phyloP scores from a whole-genome alignment of 2,113 vertebrate species.

The Marcusenius ussheri region DNA sequence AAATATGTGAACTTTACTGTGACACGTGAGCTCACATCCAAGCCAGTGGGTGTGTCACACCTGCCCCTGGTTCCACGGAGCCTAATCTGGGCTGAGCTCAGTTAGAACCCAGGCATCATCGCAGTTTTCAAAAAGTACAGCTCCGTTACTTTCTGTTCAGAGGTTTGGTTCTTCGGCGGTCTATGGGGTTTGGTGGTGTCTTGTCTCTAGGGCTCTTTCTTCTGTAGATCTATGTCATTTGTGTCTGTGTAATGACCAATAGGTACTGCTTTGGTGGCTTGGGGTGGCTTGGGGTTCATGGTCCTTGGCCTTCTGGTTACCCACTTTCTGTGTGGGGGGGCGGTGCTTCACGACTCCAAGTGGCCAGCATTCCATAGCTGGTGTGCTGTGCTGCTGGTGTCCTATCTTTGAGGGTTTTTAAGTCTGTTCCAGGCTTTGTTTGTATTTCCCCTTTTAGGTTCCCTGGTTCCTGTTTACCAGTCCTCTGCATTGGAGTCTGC shows the following conservation, averaged over 20 bases:
- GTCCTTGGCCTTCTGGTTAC: not conserved
- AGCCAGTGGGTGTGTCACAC: not conserved
- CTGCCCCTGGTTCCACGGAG: not conserved
- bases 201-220: not conserved
- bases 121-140: not conserved
- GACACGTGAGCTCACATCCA: not conserved
- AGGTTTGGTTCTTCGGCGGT: not conserved
- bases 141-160: not conserved
- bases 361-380: not conserved
- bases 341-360: not conserved
- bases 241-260: not conserved
- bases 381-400: not conserved
- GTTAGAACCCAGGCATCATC: not conserved
- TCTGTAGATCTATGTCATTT: not conserved
- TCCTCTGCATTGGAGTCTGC: not conserved
- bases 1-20: not conserved
- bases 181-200: not conserved
- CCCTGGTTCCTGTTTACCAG: not conserved
- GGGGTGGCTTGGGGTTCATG: not conserved
- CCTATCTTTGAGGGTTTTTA: not conserved
- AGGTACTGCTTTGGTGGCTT: not conserved
- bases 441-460: not conserved
- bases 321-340: not conserved
- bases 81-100: not conserved
- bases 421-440: not conserved